Evolutionary conservation across 2,113 vertebrate species (phyloP), one percentile per base, ranked within the genome.

Genomic region (Hydropotes inermis): DNA sequence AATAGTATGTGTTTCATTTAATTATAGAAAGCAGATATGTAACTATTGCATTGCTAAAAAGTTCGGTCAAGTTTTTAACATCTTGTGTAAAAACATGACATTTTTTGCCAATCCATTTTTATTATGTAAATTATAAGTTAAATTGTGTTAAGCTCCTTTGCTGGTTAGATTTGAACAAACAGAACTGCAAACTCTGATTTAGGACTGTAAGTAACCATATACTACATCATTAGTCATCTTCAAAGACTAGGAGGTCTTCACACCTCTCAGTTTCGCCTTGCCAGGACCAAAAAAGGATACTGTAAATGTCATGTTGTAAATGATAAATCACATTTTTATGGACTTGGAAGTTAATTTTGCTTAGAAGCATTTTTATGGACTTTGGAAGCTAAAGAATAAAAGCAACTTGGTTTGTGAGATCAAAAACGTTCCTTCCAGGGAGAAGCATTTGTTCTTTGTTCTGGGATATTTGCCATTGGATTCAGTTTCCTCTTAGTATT

Each of bases 281-380:
- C 98, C 94, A 98, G 74, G 93, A 97, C 98, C 93, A 91, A 98
- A 98, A 98, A 97, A 97, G 91, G 96, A 98, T 98, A 97, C 98
- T 98, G 98, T 99, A 99, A 99, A 99, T 98, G 98, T 98, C 98
- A 98, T 95, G 39, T 92, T 98, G 98, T 98, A 98, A 98, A 99
- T 94, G 97, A 98, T 99, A 98, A 98, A 99, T 98, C 98, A 97
- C 97, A 94, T 97, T 98, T 99, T 99, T 99, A 99, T 98, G 96
- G 98, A 98, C 97, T 98, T 98, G 97, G 97, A 98, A 99, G 98
- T 98, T 98, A 98, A 99, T 98, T 99, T 99, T 98, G 94, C 98
- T 98, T 98, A 98, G 98, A 98, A 99, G 98, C 97, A 98, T 98
- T 99, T 99, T 99, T 99, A 99, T 99, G 96, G 98, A 98, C 96